A percentile compares a stretch with the other conserved stretches of the same genome.
Conservation (phyloP, 2,888 invertebrate genomes). For the Panzeria rudis region DNA sequence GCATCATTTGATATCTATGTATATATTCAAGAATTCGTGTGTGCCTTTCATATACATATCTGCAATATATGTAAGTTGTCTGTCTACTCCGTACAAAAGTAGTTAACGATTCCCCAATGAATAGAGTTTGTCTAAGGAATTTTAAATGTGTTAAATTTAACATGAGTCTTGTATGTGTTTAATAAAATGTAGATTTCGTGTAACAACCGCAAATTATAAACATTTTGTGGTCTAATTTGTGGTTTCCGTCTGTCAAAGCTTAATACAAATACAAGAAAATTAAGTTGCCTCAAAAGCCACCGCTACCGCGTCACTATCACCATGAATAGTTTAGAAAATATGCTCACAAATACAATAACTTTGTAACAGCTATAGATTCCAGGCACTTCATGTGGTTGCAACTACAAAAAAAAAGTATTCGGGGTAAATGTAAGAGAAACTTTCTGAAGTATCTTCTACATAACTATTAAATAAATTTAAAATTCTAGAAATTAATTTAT, state of each 20-base stretch:
- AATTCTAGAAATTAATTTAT: background rate
- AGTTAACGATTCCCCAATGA: constrained; percentile 61
- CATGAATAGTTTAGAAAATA: background rate
- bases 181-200: constrained; percentile 30
- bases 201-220: constrained; percentile 65
- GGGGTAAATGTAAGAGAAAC: constrained; percentile 13
- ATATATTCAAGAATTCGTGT: constrained; percentile 37
- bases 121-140: constrained; percentile 49
- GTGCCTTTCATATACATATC: background rate
- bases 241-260: constrained; percentile 68
- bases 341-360: background rate
- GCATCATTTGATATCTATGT: constrained; percentile 48
- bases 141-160: constrained; percentile 36
- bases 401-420: constrained; percentile 10
- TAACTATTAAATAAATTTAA: background rate
- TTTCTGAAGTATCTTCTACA: background rate
- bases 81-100: constrained; percentile 9
- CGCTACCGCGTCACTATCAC: constrained; percentile 12
- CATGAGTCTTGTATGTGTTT: too few relatives aligned
- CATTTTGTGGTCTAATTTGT: constrained; percentile 71
- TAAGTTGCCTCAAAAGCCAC: constrained; percentile 53
- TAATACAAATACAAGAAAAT: constrained; percentile 64
- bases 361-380: background rate
- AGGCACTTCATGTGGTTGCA: constrained; percentile 7
- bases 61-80: background rate